Conservation (phyloP, 1,140 invertebrate genomes). For the Drosophila simulans region DNA sequence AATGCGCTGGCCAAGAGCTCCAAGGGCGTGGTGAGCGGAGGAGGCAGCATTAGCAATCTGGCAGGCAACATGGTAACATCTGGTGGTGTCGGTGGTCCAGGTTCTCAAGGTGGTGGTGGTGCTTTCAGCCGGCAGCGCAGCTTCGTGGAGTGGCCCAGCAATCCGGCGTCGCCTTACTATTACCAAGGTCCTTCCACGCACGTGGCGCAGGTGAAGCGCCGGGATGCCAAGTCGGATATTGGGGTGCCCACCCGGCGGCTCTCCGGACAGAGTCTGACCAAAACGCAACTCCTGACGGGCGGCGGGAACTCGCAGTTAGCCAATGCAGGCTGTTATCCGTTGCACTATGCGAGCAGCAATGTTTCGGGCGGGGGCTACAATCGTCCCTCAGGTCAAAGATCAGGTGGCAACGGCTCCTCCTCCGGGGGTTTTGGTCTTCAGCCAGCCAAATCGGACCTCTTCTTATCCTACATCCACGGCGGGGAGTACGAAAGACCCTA, state of each 20-base stretch:
- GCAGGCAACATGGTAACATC: constrained; percentile 33
- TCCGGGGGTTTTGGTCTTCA: constrained; percentile 45
- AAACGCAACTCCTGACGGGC: constrained; percentile 74
- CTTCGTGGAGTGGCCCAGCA: constrained; percentile 81
- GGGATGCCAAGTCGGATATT: constrained; percentile 83
- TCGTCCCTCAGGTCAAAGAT: constrained; percentile 53
- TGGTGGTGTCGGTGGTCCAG: constrained; percentile 32
- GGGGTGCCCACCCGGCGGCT: constrained; percentile 78
- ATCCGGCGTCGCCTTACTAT: constrained; percentile 79
- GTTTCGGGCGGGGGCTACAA: constrained; percentile 50
- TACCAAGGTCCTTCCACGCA: constrained; percentile 72
- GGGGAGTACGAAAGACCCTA: constrained; percentile 78
- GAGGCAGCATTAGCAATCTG: constrained; percentile 69
- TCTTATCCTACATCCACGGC: constrained; percentile 80
- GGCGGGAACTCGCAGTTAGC: constrained; percentile 62
- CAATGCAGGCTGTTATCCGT: constrained; percentile 71
- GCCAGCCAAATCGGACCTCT: constrained; percentile 83
- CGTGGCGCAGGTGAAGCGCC: constrained; percentile 62
- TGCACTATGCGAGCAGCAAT: constrained; percentile 67
- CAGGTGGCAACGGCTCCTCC: constrained; percentile 25
- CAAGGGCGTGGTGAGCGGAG: constrained; percentile 22
- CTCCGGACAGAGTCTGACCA: constrained; percentile 76
- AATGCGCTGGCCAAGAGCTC: constrained; percentile 65
- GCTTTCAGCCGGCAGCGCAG: constrained; percentile 74
- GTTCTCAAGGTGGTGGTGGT: constrained; percentile 47